Percentiles rank a stretch among this genome's conserved stretches.
These are phyloP conservation scores for Aeoliscus strigatus DNA, from an alignment of 2,797 vertebrate species.

Conservation along the genomic window DNA sequence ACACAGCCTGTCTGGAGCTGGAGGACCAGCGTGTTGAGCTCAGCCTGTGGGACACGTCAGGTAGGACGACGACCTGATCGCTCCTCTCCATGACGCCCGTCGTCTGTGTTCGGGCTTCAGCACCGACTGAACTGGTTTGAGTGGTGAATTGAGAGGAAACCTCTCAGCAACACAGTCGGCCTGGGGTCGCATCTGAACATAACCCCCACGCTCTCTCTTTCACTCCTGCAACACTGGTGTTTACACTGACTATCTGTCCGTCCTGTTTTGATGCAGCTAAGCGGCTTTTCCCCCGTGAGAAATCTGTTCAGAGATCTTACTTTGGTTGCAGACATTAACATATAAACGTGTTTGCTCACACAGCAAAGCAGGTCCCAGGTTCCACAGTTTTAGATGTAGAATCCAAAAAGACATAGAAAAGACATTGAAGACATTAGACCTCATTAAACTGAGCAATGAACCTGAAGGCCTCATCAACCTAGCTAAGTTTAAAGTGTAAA, in stretches of 20 bases:
- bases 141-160: no score
- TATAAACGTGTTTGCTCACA: constrained; percentile 1
- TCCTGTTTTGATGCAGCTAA: constrained; percentile 47
- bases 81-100: no score
- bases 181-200: constrained; percentile 33
- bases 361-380: not conserved
- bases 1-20: constrained; percentile 88
- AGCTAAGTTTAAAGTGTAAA: no score
- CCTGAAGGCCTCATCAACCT: no score
- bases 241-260: constrained; percentile 42
- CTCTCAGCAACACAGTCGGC: constrained; percentile 14
- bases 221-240: constrained; percentile 26
- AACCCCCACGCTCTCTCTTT: constrained; percentile 15
- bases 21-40: constrained; percentile 93
- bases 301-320: constrained; percentile 22
- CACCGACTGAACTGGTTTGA: constrained; percentile 23
- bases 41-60: constrained; percentile 95
- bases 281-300: constrained; percentile 31
- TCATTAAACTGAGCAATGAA: not conserved
- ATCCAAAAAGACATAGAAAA: no score
- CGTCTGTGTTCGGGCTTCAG: not conserved
- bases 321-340: not conserved
- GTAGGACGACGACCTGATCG: no score
- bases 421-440: not conserved
- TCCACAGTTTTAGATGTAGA: not conserved